A percentile compares a stretch with the other conserved stretches of the same genome.
Conservation (phyloP, 1,140 invertebrate genomes). For the Hycleus cichorii region DNA sequence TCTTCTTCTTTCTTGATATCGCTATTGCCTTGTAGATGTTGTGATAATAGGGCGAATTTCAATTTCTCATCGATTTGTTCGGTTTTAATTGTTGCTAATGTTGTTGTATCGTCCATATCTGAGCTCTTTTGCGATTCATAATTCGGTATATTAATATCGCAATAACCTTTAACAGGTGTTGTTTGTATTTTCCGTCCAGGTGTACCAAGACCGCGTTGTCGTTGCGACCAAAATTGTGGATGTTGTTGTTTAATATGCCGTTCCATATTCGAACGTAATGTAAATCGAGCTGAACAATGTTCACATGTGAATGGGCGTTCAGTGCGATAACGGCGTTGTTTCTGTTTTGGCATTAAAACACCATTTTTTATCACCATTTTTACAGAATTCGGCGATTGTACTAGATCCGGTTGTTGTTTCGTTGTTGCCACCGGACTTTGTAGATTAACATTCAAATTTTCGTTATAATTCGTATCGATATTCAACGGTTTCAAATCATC, state of each 20-base stretch:
- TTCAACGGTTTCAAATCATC: constrained; percentile 34
- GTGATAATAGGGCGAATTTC: constrained; percentile 68
- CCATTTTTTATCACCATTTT: constrained; percentile 88
- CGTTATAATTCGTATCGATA: constrained; percentile 26
- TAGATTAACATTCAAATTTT: constrained; percentile 26
- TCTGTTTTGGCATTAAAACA: constrained; percentile 81
- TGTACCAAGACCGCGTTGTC: constrained; percentile 52
- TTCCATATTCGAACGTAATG: constrained; percentile 87
- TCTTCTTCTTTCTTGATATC: constrained; percentile 46
- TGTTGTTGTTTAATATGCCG: constrained; percentile 90
- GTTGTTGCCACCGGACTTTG: constrained; percentile 30
- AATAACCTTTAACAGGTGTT: constrained; percentile 23
- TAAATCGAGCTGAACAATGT: constrained; percentile 82
- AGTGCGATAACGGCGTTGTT: constrained; percentile 83
- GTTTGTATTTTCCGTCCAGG: constrained; percentile 42
- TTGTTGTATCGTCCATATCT: constrained; percentile 34
- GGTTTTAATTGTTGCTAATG: constrained; percentile 2
- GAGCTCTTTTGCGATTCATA: constrained; percentile 31
- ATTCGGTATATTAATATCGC: constrained; percentile 33
- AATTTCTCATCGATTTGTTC: constrained; percentile 55
- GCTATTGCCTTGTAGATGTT: constrained; percentile 54
- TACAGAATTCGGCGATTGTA: constrained; percentile 54
- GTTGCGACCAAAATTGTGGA: constrained; percentile 76
- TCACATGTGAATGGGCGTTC: constrained; percentile 84
- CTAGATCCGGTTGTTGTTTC: constrained; percentile 32